Evolutionary conservation across 2,797 vertebrate species (phyloP).

Genomic region (Hypotaenidia philippensis): DNA sequence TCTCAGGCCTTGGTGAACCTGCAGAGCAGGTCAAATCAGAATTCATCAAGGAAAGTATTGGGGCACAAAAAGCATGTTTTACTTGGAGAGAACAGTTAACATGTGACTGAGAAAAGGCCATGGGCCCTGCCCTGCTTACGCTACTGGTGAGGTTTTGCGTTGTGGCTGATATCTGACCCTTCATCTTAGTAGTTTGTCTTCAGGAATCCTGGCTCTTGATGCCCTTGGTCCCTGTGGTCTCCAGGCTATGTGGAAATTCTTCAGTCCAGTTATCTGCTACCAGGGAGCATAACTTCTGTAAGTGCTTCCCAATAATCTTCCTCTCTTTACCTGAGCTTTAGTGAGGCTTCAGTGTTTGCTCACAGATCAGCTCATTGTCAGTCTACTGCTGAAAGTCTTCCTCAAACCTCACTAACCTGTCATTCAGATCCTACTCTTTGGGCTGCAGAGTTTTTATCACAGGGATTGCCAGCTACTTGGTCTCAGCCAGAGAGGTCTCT

Average conservation of each 20-base stretch:
- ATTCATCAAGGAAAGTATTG: background rate
- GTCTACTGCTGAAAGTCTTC: background rate
- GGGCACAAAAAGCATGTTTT: background rate
- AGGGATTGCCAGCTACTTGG: background rate
- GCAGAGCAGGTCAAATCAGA: background rate
- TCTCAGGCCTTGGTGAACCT: background rate
- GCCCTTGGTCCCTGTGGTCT: background rate
- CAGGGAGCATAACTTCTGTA: background rate
- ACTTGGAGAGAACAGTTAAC: background rate
- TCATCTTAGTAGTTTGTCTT: background rate
- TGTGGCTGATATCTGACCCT: background rate
- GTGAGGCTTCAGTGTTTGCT: background rate
- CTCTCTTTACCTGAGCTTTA: background rate
- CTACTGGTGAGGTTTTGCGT: background rate
- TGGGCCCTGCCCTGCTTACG: background rate
- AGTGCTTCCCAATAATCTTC: background rate
- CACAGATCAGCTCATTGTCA: background rate
- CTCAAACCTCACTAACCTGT: background rate
- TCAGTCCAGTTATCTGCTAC: background rate
- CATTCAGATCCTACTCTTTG: background rate
- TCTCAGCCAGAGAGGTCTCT: background rate
- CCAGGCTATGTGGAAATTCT: background rate
- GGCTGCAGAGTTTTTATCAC: background rate
- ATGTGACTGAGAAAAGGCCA: background rate
- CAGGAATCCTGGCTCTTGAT: background rate